Percentiles rank a stretch among this genome's conserved stretches.
Evolutionary conservation across 2,797 vertebrate genomes (phyloP).

Genomic region (Chaunax sp.): DNA sequence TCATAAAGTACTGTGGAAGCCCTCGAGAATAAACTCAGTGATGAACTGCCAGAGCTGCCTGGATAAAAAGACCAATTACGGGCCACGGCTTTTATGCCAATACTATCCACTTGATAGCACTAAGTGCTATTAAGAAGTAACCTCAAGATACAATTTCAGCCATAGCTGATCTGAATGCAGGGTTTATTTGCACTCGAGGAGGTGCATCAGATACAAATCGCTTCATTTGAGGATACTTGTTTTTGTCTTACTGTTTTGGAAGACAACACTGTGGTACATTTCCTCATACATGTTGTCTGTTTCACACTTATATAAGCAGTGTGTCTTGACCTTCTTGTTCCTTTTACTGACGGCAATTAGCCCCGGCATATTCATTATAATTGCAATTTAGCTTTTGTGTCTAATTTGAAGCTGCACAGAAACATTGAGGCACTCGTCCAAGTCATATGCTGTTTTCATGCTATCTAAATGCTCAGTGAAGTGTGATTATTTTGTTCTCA

Average conservation of each 20-base stretch:
- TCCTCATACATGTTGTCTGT: conserved; percentile 38
- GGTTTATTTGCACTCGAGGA: conserved; percentile 47
- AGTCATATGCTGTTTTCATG: no score
- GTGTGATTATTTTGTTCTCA: no score
- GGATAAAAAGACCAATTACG: conserved; percentile 41
- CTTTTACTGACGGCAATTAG: background rate
- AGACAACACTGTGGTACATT: no score
- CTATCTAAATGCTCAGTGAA: no score
- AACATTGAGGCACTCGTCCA: no score
- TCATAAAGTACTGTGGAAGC: background rate
- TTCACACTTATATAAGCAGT: background rate
- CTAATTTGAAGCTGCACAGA: background rate
- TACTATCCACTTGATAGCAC: conserved; percentile 16
- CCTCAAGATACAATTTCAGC: conserved; percentile 25
- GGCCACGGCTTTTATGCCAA: conserved; percentile 25
- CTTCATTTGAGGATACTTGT: conserved; percentile 23
- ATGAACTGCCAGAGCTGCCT: conserved; percentile 39
- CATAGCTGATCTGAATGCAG: conserved; percentile 45
- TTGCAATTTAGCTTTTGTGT: background rate
- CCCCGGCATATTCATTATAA: no score
- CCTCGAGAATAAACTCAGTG: background rate
- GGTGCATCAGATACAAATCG: conserved; percentile 49
- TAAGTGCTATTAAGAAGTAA: conserved; percentile 57
- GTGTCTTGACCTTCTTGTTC: conserved; percentile 8
- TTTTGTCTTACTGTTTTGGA: conserved; percentile 23